Conservation (phyloP, 92 coral and sea anemone species). For the Micromussa lordhowensis region DNA sequence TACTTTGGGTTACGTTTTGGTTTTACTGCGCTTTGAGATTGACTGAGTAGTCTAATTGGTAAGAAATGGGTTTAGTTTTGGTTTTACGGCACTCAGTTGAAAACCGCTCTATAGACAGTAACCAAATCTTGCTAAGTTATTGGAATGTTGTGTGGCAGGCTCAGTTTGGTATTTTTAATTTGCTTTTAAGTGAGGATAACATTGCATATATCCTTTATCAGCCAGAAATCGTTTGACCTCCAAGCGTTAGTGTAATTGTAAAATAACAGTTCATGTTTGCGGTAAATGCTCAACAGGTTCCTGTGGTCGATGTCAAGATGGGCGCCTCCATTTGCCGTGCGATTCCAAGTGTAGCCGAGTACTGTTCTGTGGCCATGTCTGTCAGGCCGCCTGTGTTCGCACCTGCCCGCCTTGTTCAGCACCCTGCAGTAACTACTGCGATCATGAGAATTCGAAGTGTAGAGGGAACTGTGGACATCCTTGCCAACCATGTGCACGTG, state of each 20-base stretch:
- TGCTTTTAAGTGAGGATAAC: background rate
- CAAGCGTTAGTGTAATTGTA: too few relatives aligned
- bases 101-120: too few relatives aligned
- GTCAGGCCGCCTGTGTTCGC: slow-evolving; percentile 71
- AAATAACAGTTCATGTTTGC: too few relatives aligned
- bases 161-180: too few relatives aligned
- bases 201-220: too few relatives aligned
- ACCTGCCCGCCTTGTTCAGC: slow-evolving; percentile 87
- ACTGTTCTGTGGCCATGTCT: slow-evolving; percentile 88
- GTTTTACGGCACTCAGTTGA: too few relatives aligned
- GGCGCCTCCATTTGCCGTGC: slow-evolving; percentile 86
- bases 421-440: slow-evolving; percentile 76
- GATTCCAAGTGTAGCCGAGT: slow-evolving; percentile 72
- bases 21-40: too few relatives aligned
- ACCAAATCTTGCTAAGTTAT: background rate
- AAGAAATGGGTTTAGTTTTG: too few relatives aligned
- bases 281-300: slow-evolving; percentile 59
- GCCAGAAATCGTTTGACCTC: too few relatives aligned
- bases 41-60: too few relatives aligned
- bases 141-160: too few relatives aligned
- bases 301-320: slow-evolving; percentile 75
- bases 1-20: too few relatives aligned
- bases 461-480: slow-evolving; percentile 76
- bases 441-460: slow-evolving; percentile 84
- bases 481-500: slow-evolving; percentile 67